phyloP scores from a whole-genome alignment of 2,888 invertebrate genomes.

The Pandemis heparana region DNA sequence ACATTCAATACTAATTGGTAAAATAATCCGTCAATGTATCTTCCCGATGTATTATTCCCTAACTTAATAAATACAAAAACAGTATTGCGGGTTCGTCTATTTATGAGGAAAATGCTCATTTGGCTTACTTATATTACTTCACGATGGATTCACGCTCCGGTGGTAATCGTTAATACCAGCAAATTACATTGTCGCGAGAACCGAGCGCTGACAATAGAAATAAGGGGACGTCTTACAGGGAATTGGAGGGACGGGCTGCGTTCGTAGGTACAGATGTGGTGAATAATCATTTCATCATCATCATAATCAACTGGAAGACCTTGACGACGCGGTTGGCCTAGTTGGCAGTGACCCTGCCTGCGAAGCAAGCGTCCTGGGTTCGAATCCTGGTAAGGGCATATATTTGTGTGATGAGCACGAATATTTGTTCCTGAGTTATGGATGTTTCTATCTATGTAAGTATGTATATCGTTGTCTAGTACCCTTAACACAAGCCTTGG shows the following conservation, averaged over 20 bases:
- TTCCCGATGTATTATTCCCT: constrained; percentile 25
- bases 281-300: too few relatives aligned
- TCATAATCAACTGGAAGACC: too few relatives aligned
- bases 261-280: background rate
- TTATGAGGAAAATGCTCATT: constrained; percentile 40
- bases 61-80: constrained; percentile 36
- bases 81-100: constrained; percentile 32
- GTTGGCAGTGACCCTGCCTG: too few relatives aligned
- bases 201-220: constrained; percentile 13
- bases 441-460: too few relatives aligned
- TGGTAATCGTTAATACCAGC: constrained; percentile 41
- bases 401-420: too few relatives aligned
- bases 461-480: too few relatives aligned
- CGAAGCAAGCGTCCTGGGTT: too few relatives aligned
- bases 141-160: constrained; percentile 40
- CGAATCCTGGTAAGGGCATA: too few relatives aligned
- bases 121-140: constrained; percentile 43
- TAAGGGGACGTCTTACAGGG: constrained; percentile 18
- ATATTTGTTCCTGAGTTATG: too few relatives aligned
- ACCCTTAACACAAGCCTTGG: too few relatives aligned
- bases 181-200: constrained; percentile 36
- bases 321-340: too few relatives aligned
- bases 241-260: background rate
- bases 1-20: constrained; percentile 40
- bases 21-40: constrained; percentile 33